A percentile compares a stretch with the other conserved stretches of the same genome.
Evolutionary conservation across 2,113 vertebrate species (phyloP).

Genomic region (Eudyptes chrysolophus): DNA sequence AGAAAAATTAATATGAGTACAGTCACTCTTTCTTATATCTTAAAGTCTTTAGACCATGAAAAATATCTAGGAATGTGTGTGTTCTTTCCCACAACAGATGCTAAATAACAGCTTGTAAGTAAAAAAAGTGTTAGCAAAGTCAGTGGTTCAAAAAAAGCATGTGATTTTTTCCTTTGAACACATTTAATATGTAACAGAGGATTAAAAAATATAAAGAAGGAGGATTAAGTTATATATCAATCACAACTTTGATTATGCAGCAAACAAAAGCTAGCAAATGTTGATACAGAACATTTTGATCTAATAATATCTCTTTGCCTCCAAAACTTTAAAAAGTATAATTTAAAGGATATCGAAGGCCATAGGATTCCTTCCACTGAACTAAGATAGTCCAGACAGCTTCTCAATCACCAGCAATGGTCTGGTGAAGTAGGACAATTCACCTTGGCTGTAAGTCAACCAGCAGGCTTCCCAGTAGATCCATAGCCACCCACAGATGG

Average conservation of each 20-base stretch:
- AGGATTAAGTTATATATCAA: constrained; percentile 43
- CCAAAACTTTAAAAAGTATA: background rate
- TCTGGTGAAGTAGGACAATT: background rate
- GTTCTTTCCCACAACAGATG: constrained; percentile 69
- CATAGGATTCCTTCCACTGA: background rate
- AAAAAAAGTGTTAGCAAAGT: constrained; percentile 62
- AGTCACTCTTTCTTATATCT: constrained; percentile 41
- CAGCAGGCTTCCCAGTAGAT: background rate
- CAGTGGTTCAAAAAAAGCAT: constrained; percentile 38
- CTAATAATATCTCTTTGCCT: constrained; percentile 5
- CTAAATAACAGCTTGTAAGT: constrained; percentile 68
- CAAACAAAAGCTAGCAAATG: constrained; percentile 17
- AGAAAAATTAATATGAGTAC: constrained; percentile 46
- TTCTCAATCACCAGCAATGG: background rate
- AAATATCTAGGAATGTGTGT: constrained; percentile 52
- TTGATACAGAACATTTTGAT: constrained; percentile 13
- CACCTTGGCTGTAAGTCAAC: background rate
- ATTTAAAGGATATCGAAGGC: background rate
- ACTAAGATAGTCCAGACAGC: background rate
- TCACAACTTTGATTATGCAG: constrained; percentile 37
- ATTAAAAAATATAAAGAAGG: constrained; percentile 23
- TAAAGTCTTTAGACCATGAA: constrained; percentile 40
- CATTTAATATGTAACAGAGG: constrained; percentile 42
- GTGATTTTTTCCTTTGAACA: constrained; percentile 46
- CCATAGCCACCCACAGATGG: background rate